These are phyloP conservation scores for Pedicia rivosa DNA, from an alignment of 2,888 invertebrate genomes.

Conservation along the genomic window DNA sequence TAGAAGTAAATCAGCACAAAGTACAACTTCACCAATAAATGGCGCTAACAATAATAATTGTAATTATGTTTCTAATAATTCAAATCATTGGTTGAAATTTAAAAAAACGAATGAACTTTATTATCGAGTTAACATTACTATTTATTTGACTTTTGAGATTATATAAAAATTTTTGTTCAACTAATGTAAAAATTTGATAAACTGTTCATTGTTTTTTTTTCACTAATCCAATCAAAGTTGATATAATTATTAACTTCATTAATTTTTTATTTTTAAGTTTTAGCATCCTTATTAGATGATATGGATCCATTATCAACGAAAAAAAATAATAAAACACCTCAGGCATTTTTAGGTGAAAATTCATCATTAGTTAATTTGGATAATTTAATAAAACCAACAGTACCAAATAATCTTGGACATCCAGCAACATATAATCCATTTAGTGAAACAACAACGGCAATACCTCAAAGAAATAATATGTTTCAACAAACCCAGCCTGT, in stretches of 20 bases:
- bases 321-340: conserved; percentile 59
- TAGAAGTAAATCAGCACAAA: conserved; percentile 37
- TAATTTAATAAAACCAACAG: conserved; percentile 63
- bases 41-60: conserved; percentile 29
- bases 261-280: conserved; percentile 8
- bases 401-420: conserved; percentile 19
- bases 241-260: not conserved
- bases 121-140: no score
- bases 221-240: no score
- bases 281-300: conserved; percentile 28
- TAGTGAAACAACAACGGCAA: conserved; percentile 21
- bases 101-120: no score
- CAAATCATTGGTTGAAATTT: no score
- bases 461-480: conserved; percentile 35
- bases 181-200: no score
- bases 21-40: conserved; percentile 18
- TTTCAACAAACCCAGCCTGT: conserved; percentile 37
- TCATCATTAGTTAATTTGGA: conserved; percentile 94
- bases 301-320: conserved; percentile 28
- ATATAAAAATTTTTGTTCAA: no score
- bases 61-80: conserved; percentile 13
- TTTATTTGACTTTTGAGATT: no score
- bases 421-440: conserved; percentile 30
- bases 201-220: no score
- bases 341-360: conserved; percentile 93